Percentiles rank a stretch among this genome's conserved stretches.
These are phyloP conservation scores for honey bee (Apis mellifera) DNA, from an alignment of 1,140 invertebrate species.

Conservation along the genomic window DNA sequence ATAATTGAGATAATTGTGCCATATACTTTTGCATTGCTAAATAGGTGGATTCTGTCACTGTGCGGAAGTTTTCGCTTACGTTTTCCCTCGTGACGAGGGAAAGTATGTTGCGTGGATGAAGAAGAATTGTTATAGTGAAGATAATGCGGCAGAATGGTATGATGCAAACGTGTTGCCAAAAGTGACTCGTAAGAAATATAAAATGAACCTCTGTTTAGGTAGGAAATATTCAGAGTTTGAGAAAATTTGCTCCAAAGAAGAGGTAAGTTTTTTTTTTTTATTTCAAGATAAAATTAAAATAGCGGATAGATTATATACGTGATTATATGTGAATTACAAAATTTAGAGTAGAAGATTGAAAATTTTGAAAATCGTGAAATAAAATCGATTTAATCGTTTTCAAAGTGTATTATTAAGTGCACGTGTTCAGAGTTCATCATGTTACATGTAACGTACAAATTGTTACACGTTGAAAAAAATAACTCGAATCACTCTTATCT, in stretches of 20 bases:
- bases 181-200: too few relatives aligned
- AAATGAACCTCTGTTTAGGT: too few relatives aligned
- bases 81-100: not conserved
- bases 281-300: too few relatives aligned
- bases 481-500: not conserved
- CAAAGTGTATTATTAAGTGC: not conserved
- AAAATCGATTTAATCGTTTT: not conserved
- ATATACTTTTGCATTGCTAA: not conserved
- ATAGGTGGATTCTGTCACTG: not conserved
- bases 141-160: not conserved
- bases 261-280: too few relatives aligned
- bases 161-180: not conserved
- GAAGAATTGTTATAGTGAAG: not conserved
- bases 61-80: not conserved
- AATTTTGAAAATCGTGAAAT: not conserved
- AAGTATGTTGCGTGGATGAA: not conserved
- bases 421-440: not conserved
- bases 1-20: constrained; percentile 27
- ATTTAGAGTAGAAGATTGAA: too few relatives aligned
- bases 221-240: too few relatives aligned
- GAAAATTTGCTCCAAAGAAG: too few relatives aligned
- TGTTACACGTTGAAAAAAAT: not conserved
- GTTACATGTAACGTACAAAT: not conserved
- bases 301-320: too few relatives aligned
- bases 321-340: too few relatives aligned